Conservation (phyloP, 2,113 vertebrate genomes). For the Herpetotheres cachinnans region DNA sequence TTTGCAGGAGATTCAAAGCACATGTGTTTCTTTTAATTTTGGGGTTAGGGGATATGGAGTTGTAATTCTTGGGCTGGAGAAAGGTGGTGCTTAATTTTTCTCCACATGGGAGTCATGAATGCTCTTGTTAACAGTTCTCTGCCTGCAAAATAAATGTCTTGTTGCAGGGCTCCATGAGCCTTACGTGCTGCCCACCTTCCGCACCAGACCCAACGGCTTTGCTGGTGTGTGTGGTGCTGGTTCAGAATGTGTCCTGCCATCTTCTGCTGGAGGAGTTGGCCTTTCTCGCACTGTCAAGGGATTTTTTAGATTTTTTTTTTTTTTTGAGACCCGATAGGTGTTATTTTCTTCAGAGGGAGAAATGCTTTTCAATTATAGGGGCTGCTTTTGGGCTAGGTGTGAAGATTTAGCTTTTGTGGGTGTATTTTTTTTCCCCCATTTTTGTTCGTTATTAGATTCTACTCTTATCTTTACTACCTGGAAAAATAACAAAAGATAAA, state of each 20-base stretch:
- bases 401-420: slow-evolving; percentile 52
- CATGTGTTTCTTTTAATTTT: not conserved
- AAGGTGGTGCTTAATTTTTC: not conserved
- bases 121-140: not conserved
- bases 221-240: not conserved
- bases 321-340: not conserved
- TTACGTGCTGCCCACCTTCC: not conserved
- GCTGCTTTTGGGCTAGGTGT: slow-evolving; percentile 11
- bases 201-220: fast-evolving
- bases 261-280: not conserved
- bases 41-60: not conserved
- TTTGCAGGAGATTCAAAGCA: not conserved
- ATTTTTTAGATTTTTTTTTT: not conserved
- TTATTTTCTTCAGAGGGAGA: not conserved
- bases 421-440: not conserved
- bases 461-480: slow-evolving; percentile 38
- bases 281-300: not conserved
- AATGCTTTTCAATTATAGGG: slow-evolving; percentile 14
- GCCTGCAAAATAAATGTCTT: not conserved
- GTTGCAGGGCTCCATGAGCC: fast-evolving
- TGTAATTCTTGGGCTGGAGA: not conserved
- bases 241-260: not conserved
- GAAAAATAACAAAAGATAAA: slow-evolving; percentile 31
- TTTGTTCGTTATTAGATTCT: slow-evolving; percentile 21
- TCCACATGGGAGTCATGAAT: not conserved